A percentile compares a stretch with the other conserved stretches of the same genome.
phyloP scores from a whole-genome alignment of 1,140 invertebrate genomes.

The Bombus confusus region DNA sequence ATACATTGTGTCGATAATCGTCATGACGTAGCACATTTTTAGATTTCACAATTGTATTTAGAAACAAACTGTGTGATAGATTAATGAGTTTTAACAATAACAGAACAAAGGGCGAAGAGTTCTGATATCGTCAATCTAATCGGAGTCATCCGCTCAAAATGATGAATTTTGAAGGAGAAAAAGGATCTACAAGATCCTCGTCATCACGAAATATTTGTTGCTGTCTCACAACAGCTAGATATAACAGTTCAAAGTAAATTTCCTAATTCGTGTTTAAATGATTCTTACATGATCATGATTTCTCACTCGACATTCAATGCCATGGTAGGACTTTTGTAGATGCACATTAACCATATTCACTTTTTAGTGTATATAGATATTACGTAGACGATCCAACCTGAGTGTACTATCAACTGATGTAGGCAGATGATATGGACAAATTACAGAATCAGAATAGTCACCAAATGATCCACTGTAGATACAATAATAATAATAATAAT shows the following conservation, averaged over 20 bases:
- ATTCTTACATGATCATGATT: slow-evolving; percentile 25
- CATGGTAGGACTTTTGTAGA: not conserved
- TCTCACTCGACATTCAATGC: slow-evolving; percentile 21
- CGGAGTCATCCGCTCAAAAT: slow-evolving; percentile 37
- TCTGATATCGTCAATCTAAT: slow-evolving; percentile 39
- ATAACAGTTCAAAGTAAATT: slow-evolving; percentile 52
- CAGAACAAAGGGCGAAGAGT: slow-evolving; percentile 43
- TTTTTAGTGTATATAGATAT: slow-evolving; percentile 38
- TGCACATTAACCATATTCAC: slow-evolving; percentile 12
- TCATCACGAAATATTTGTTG: slow-evolving; percentile 51
- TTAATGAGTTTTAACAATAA: slow-evolving; percentile 45
- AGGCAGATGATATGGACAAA: slow-evolving; percentile 19
- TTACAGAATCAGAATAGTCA: slow-evolving; percentile 20
- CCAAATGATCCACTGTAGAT: slow-evolving; percentile 6
- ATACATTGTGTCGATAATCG: slow-evolving; percentile 5
- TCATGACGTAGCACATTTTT: slow-evolving; percentile 47
- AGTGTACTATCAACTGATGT: slow-evolving; percentile 4
- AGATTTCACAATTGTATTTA: slow-evolving; percentile 37
- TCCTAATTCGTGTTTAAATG: slow-evolving; percentile 43
- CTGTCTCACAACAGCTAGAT: slow-evolving; percentile 49
- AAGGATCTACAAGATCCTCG: slow-evolving; percentile 40
- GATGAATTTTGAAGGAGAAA: slow-evolving; percentile 42
- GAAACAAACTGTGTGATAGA: slow-evolving; percentile 38
- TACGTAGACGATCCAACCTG: slow-evolving; percentile 26
- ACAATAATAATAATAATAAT: slow-evolving; percentile 8